Conservation (phyloP, 1,140 invertebrate genomes). For the Arion vulgaris region DNA sequence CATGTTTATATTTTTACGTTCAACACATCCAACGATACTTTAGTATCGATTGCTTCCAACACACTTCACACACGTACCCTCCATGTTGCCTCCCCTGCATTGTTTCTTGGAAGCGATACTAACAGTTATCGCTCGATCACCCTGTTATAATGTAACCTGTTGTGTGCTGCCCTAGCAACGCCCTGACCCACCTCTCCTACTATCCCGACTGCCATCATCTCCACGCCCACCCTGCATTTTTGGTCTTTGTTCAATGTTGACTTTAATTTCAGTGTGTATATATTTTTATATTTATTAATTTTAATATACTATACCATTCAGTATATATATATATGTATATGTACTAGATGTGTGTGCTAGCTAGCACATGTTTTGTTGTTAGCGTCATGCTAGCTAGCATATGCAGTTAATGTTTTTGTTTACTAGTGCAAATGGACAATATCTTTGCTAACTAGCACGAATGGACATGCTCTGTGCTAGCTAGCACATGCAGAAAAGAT, state of each 20-base stretch:
- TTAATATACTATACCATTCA: neutral
- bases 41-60: no score
- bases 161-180: no score
- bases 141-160: no score
- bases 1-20: no score
- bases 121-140: no score
- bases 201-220: neutral
- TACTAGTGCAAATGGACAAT: neutral
- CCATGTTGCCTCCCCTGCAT: neutral
- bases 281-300: neutral
- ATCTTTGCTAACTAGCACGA: neutral
- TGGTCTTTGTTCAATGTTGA: neutral
- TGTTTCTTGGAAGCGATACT: neutral
- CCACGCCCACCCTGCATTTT: neutral
- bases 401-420: neutral
- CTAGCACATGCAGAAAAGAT: neutral
- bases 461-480: neutral
- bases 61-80: no score
- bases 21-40: no score
- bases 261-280: neutral
- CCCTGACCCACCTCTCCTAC: no score
- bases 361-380: neutral
- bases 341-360: neutral
- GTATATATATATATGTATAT: neutral
- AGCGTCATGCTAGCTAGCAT: neutral